A percentile compares a stretch with the other conserved stretches of the same genome.
phyloP scores from a whole-genome alignment of 2,113 vertebrate species.

The Hemiprocne comata region DNA sequence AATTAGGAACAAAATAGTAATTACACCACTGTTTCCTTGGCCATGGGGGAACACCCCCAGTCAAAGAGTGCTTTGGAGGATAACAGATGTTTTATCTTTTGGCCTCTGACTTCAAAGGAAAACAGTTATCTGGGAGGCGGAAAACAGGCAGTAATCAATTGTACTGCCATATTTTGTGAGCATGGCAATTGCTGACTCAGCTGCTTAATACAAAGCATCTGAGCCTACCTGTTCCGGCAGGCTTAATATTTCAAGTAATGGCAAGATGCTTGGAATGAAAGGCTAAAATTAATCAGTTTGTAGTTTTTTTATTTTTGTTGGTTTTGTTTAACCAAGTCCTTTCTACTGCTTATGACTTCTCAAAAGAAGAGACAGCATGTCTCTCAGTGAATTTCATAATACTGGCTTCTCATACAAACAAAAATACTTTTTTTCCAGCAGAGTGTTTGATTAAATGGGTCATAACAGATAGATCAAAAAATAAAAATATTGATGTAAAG shows the following conservation, averaged over 20 bases:
- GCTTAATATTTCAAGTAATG: neutral
- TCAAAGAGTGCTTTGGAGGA: conserved; percentile 18
- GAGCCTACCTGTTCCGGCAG: neutral
- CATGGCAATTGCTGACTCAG: conserved; percentile 21
- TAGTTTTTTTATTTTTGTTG: neutral
- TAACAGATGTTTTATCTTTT: conserved; percentile 55
- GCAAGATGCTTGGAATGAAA: neutral
- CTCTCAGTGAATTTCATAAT: neutral
- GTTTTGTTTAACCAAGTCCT: neutral
- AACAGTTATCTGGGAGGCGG: conserved; percentile 30
- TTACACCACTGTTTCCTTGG: neutral
- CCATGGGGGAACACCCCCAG: neutral
- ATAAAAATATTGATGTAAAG: neutral
- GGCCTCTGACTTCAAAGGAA: conserved; percentile 53
- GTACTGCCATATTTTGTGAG: conserved; percentile 42
- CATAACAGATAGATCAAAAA: conserved; percentile 69
- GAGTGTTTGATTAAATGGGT: conserved; percentile 83
- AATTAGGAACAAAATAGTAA: conserved; percentile 32
- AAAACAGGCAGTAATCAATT: conserved; percentile 47
- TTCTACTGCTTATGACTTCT: neutral
- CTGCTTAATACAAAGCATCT: conserved; percentile 10
- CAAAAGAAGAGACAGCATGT: neutral
- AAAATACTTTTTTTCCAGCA: conserved; percentile 72
- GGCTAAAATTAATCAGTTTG: neutral
- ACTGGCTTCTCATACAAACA: conserved; percentile 48